Conservation (phyloP, 2,797 vertebrate species). For the Hippoglossus hippoglossus region DNA sequence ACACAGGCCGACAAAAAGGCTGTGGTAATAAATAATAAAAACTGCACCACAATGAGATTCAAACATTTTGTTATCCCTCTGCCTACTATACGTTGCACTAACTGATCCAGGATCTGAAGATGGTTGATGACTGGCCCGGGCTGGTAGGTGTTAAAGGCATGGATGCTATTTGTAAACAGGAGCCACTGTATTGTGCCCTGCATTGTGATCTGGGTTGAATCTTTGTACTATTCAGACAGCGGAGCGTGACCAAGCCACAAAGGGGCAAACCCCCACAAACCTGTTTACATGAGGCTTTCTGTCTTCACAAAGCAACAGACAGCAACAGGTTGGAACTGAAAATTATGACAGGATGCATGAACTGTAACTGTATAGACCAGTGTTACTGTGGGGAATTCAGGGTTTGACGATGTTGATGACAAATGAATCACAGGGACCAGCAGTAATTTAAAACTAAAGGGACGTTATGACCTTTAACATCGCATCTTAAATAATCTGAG, state of each 20-base stretch:
- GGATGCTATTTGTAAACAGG: conserved; percentile 76
- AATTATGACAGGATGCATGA: conserved; percentile 13
- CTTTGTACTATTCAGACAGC: conserved; percentile 78
- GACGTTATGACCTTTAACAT: neutral
- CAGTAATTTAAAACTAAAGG: neutral
- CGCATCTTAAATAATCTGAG: neutral
- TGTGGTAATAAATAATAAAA: neutral
- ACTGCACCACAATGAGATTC: neutral
- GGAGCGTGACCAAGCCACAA: conserved; percentile 73
- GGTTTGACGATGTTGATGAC: neutral
- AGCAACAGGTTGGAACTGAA: conserved; percentile 44
- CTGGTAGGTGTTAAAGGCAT: conserved; percentile 59
- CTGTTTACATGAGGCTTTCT: conserved; percentile 75
- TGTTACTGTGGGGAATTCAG: neutral
- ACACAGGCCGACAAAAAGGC: neutral
- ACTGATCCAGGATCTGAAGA: conserved; percentile 47
- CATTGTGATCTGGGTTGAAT: conserved; percentile 75
- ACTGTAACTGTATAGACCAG: neutral
- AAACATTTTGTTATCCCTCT: neutral
- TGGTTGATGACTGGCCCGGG: conserved; percentile 30
- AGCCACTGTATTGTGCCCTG: conserved; percentile 68
- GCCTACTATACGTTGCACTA: conserved; percentile 4
- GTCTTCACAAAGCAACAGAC: conserved; percentile 65
- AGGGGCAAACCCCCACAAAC: conserved; percentile 65
- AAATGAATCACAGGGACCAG: neutral